Conservation (phyloP, 2,113 vertebrate species). For the Eulemur rufifrons region DNA sequence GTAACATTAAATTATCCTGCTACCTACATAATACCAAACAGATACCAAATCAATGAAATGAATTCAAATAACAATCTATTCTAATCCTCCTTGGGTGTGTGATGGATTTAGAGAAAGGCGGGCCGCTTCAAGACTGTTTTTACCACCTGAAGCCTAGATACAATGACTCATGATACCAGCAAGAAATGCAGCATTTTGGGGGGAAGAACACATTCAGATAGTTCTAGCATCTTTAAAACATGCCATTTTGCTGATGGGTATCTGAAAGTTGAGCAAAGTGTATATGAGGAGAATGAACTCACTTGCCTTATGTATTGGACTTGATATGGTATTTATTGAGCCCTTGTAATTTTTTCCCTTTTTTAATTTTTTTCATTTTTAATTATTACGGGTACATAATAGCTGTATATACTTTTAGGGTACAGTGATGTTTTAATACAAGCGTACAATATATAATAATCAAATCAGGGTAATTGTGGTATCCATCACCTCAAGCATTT, state of each 20-base stretch:
- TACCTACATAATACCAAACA: slow-evolving; percentile 22
- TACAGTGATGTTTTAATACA: too few species aligned
- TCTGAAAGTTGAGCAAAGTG: not conserved
- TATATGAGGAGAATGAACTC: not conserved
- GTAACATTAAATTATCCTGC: slow-evolving; percentile 2
- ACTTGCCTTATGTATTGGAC: not conserved
- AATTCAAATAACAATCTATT: not conserved
- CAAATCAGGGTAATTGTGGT: too few species aligned
- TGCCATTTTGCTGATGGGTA: not conserved
- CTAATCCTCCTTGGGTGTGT: not conserved
- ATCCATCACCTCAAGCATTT: too few species aligned
- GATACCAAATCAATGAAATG: not conserved
- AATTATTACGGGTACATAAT: too few species aligned
- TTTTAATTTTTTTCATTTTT: too few species aligned
- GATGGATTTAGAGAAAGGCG: not conserved
- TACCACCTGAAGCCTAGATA: not conserved
- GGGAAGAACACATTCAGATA: not conserved
- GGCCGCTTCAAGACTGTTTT: not conserved
- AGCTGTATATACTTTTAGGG: too few species aligned
- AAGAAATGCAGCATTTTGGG: not conserved
- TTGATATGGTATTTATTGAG: not conserved
- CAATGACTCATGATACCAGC: not conserved
- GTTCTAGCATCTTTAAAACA: not conserved
- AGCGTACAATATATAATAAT: too few species aligned
- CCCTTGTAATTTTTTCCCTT: not conserved